Evolutionary conservation across 2,888 invertebrate genomes (phyloP).

Genomic region (Melikaiella ostensackeni): DNA sequence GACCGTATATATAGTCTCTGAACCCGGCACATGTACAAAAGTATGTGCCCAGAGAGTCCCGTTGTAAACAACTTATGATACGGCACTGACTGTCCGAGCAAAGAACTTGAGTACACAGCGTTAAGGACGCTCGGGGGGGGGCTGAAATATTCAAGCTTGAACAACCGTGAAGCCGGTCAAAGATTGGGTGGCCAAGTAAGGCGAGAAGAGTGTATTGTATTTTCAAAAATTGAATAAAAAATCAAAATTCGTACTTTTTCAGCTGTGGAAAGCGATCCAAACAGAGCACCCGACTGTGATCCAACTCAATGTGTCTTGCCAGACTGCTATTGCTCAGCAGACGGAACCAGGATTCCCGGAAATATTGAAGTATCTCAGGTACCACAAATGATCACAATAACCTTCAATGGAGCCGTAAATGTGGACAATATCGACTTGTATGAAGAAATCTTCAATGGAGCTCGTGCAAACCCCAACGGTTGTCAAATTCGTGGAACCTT

Average conservation of each 20-base stretch:
- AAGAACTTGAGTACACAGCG: no score
- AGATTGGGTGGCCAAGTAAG: no score
- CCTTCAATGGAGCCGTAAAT: conserved; percentile 95
- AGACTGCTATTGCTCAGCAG: conserved; percentile 95
- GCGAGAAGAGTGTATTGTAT: no score
- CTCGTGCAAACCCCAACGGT: conserved; percentile 91
- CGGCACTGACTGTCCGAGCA: no score
- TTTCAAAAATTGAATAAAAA: background rate
- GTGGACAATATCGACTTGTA: conserved; percentile 95
- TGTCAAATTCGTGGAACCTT: conserved; percentile 93
- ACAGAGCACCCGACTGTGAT: conserved; percentile 94
- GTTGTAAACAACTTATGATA: no score
- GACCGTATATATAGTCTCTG: no score
- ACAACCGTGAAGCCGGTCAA: no score
- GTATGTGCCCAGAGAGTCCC: no score
- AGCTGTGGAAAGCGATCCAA: conserved; percentile 94
- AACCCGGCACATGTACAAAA: no score
- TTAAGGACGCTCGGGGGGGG: no score
- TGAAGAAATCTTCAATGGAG: conserved; percentile 92
- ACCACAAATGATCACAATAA: conserved; percentile 95
- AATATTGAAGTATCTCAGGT: conserved; percentile 90
- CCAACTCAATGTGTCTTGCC: conserved; percentile 92
- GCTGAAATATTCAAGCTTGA: no score
- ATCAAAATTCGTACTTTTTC: conserved; percentile 63
- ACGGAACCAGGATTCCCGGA: conserved; percentile 93